Percentiles rank a stretch among this genome's conserved stretches.
These are phyloP conservation scores for Sarcophaga subvicina DNA, from an alignment of 2,888 invertebrate species.

Conservation along the genomic window DNA sequence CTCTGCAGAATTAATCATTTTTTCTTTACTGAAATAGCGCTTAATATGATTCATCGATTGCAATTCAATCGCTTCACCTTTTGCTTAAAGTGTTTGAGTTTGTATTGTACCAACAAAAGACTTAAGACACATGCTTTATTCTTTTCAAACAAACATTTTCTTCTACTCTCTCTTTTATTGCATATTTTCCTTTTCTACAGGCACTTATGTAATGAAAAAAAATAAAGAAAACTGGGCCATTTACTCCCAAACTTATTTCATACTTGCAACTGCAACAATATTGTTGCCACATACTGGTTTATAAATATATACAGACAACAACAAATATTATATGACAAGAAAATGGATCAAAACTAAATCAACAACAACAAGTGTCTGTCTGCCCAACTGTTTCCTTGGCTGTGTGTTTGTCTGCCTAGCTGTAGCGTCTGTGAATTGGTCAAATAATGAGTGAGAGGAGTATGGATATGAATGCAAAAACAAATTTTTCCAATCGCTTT, in stretches of 20 bases:
- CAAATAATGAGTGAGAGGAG: slow-evolving; percentile 31
- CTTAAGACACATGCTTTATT: slow-evolving; percentile 28
- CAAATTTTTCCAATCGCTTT: neutral
- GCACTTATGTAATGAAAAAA: slow-evolving; percentile 45
- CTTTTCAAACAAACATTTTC: neutral
- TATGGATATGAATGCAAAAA: slow-evolving; percentile 13
- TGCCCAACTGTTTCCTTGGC: neutral
- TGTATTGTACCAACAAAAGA: slow-evolving; percentile 15
- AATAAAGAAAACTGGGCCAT: slow-evolving; percentile 48
- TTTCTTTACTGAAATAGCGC: too few relatives aligned
- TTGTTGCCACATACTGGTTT: slow-evolving; percentile 30
- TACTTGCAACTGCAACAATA: slow-evolving; percentile 19
- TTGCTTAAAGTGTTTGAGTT: too few relatives aligned
- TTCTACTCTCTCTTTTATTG: neutral
- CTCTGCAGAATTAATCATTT: too few relatives aligned
- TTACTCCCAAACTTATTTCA: slow-evolving; percentile 48
- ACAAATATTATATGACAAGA: slow-evolving; percentile 40
- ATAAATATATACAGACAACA: slow-evolving; percentile 25
- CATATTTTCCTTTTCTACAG: neutral
- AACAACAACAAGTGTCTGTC: slow-evolving; percentile 41
- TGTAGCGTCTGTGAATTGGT: neutral
- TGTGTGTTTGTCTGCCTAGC: neutral
- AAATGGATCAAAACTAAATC: slow-evolving; percentile 60
- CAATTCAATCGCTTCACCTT: neutral
- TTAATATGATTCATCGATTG: neutral